These are phyloP conservation scores for Epinephelus malabaricus DNA, from an alignment of 2,797 vertebrate species.

Conservation along the genomic window DNA sequence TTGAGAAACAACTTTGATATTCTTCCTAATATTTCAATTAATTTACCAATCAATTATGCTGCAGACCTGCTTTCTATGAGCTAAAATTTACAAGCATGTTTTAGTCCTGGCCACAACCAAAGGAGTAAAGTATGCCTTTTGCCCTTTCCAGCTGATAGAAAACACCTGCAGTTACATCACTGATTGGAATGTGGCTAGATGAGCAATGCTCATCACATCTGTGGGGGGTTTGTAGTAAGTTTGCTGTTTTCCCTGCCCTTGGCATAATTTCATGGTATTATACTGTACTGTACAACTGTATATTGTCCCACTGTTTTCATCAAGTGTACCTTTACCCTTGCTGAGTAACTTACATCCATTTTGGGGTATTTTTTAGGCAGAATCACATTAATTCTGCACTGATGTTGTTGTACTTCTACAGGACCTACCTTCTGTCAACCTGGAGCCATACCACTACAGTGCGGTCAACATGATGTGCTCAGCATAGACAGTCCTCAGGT, in stretches of 20 bases:
- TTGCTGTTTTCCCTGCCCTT: slow-evolving; percentile 51
- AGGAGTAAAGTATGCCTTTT: background rate
- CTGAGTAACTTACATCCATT: slow-evolving; percentile 22
- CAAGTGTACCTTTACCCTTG: slow-evolving; percentile 46
- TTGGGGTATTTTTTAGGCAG: background rate
- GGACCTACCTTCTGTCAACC: slow-evolving; percentile 96
- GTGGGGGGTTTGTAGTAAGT: slow-evolving; percentile 48
- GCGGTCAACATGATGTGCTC: slow-evolving; percentile 98
- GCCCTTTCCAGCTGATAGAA: slow-evolving; percentile 10
- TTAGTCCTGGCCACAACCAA: background rate
- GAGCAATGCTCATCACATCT: background rate
- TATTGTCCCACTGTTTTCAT: slow-evolving; percentile 52
- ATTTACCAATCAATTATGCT: background rate
- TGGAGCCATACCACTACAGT: slow-evolving; percentile 97
- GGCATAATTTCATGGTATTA: slow-evolving; percentile 50
- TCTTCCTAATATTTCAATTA: background rate
- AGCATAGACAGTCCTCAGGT: slow-evolving; percentile 92
- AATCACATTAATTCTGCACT: slow-evolving; percentile 6
- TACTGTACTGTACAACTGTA: background rate
- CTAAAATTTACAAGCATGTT: background rate
- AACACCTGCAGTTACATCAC: slow-evolving; percentile 34
- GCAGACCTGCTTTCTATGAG: background rate
- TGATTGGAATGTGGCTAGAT: background rate
- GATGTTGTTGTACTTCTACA: slow-evolving; percentile 58
- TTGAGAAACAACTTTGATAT: background rate